Evolutionary conservation across 2,888 invertebrate genomes (phyloP).

Genomic region (Notodonta ziczac): DNA sequence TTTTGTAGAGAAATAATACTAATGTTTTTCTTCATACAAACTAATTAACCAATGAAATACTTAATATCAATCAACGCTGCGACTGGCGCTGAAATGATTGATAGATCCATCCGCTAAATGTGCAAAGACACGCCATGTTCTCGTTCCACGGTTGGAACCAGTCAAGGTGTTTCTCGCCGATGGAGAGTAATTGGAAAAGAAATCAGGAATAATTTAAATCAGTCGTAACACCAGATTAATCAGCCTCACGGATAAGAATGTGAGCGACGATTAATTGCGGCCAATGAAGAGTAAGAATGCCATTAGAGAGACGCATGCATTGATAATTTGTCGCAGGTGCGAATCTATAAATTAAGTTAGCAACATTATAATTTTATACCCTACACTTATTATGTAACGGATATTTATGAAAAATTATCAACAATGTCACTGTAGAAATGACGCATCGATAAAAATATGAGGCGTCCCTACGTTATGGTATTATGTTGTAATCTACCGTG

Average conservation of each 20-base stretch:
- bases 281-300: conserved; percentile 43
- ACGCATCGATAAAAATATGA: conserved; percentile 20
- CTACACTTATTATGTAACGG: conserved; percentile 20
- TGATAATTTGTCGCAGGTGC: conserved; percentile 44
- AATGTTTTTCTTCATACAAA: conserved; percentile 24
- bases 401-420: not conserved
- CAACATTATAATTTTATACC: conserved; percentile 16
- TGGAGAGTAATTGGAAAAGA: conserved; percentile 33
- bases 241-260: conserved; percentile 33
- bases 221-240: conserved; percentile 34
- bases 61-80: conserved; percentile 43
- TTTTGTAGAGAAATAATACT: conserved; percentile 14
- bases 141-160: conserved; percentile 32
- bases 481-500: conserved; percentile 46
- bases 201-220: conserved; percentile 29
- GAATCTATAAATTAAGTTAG: conserved; percentile 45
- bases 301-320: conserved; percentile 39
- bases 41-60: conserved; percentile 29
- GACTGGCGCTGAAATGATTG: conserved; percentile 45
- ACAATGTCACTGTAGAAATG: not conserved
- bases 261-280: conserved; percentile 37
- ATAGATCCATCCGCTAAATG: conserved; percentile 33
- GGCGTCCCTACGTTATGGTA: conserved; percentile 36
- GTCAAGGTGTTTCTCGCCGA: conserved; percentile 29
- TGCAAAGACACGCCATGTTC: conserved; percentile 30